Conservation (phyloP, 2,888 invertebrate genomes). For the Acronicta aceris region DNA sequence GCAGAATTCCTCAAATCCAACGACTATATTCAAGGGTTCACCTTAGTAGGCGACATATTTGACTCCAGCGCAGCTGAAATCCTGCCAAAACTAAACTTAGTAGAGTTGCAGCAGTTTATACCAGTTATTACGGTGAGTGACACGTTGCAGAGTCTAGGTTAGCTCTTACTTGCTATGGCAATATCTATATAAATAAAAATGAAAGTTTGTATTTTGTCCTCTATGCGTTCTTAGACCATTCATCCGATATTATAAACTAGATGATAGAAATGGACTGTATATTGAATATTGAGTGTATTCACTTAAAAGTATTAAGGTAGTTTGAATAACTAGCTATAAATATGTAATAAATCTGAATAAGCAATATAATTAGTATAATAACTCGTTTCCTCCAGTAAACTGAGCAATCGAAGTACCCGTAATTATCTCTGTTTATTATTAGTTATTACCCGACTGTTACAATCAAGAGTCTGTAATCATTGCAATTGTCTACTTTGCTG, state of each 20-base stretch:
- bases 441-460: not conserved
- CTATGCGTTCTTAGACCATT: no score
- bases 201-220: no score
- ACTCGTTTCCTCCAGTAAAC: slow-evolving; percentile 1
- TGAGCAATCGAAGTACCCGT: not conserved
- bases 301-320: no score
- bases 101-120: slow-evolving; percentile 42
- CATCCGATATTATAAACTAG: no score
- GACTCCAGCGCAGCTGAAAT: slow-evolving; percentile 31
- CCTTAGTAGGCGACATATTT: slow-evolving; percentile 18
- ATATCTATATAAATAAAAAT: no score
- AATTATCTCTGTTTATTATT: not conserved
- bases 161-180: no score
- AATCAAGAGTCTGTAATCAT: not conserved
- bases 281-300: no score
- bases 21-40: slow-evolving; percentile 34
- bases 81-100: slow-evolving; percentile 31
- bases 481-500: no score
- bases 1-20: slow-evolving; percentile 40
- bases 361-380: slow-evolving; percentile 1
- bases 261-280: no score
- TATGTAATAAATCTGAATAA: not conserved
- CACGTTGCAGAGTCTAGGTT: no score
- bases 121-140: slow-evolving; percentile 33
- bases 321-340: no score